Evolutionary conservation across 2,113 vertebrate genomes (phyloP).

Genomic region (Perca fluviatilis): DNA sequence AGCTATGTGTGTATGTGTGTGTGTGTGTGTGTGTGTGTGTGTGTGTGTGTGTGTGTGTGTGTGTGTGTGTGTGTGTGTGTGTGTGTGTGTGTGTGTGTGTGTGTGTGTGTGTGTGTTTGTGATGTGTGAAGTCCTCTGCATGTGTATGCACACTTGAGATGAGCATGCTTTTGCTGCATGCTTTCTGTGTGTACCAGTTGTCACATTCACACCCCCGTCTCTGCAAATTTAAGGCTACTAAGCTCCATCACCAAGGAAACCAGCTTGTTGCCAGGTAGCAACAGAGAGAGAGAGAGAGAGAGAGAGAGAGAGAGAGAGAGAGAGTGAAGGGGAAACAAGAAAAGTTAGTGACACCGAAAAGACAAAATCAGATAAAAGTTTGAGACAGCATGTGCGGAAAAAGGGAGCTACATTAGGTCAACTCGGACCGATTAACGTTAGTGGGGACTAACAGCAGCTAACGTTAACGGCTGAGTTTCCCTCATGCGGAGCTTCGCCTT

Average conservation of each 20-base stretch:
- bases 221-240: conserved; percentile 72
- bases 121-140: neutral
- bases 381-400: conserved; percentile 9
- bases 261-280: conserved; percentile 82
- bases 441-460: too few species aligned
- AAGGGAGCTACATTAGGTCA: too few species aligned
- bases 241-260: conserved; percentile 80
- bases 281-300: conserved; percentile 47
- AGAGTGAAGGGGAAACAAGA: conserved; percentile 25
- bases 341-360: conserved; percentile 48
- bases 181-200: conserved; percentile 50
- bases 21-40: neutral
- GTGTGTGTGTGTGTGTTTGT: too few species aligned
- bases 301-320: conserved; percentile 36
- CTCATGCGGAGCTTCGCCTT: too few species aligned
- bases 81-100: too few species aligned
- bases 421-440: too few species aligned
- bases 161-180: conserved; percentile 57
- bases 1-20: neutral
- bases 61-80: too few species aligned
- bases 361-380: conserved; percentile 49
- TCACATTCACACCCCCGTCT: conserved; percentile 58
- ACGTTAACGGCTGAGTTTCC: too few species aligned
- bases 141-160: conserved; percentile 9
- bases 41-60: too few species aligned